Conservation (phyloP, 2,888 invertebrate genomes). For the Ormyrus pomaceus region DNA sequence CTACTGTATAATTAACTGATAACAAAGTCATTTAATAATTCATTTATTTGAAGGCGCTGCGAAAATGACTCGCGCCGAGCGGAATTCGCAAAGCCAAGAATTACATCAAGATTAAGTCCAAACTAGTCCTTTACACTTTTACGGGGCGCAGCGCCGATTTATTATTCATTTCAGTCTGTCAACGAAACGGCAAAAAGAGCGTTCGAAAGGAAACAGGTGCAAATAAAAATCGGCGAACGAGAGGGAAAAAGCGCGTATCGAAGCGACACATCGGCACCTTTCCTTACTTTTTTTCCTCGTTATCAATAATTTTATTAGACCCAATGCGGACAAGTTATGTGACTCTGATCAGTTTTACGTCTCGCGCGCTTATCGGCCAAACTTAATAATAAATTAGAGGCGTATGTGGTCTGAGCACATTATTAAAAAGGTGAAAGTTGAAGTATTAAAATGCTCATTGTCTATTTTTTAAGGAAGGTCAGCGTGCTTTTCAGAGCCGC, state of each 20-base stretch:
- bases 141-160: constrained; percentile 21
- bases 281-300: constrained; percentile 6
- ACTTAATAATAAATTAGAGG: too few species aligned
- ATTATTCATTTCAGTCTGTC: constrained; percentile 23
- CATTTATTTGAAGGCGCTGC: constrained; percentile 34
- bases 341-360: background rate
- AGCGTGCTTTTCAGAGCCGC: too few species aligned
- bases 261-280: constrained; percentile 22
- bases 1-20: constrained; percentile 50
- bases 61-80: constrained; percentile 1
- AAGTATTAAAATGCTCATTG: too few species aligned
- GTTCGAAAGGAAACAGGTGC: constrained; percentile 29
- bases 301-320: constrained; percentile 1
- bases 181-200: background rate
- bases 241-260: constrained; percentile 17
- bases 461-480: too few species aligned
- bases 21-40: constrained; percentile 52
- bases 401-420: too few species aligned
- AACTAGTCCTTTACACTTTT: constrained; percentile 34
- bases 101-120: constrained; percentile 30
- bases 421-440: too few species aligned
- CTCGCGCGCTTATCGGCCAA: too few species aligned
- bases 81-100: constrained; percentile 19
- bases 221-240: constrained; percentile 33
- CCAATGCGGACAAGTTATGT: background rate